Conservation (phyloP, 2,888 invertebrate species). For the Caenorhabditis uteleia region DNA sequence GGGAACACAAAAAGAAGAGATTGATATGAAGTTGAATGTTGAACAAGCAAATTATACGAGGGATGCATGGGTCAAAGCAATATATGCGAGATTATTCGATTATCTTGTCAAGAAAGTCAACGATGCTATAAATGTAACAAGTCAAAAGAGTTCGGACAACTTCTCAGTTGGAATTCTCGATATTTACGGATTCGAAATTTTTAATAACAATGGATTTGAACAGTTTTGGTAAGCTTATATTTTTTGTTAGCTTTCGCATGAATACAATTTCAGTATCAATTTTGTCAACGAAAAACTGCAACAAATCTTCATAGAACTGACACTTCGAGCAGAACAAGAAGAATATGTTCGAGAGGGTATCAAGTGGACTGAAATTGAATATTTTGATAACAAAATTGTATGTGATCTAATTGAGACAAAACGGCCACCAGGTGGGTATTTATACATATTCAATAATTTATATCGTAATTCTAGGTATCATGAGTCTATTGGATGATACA, state of each 20-base stretch:
- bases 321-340: conserved; percentile 76
- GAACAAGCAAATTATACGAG: conserved; percentile 77
- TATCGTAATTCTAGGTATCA: conserved; percentile 70
- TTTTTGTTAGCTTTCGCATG: neutral
- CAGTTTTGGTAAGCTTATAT: conserved; percentile 73
- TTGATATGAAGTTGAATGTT: conserved; percentile 77
- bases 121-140: conserved; percentile 74
- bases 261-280: conserved; percentile 75
- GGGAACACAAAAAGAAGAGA: conserved; percentile 77
- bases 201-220: conserved; percentile 78
- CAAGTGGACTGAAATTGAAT: conserved; percentile 78
- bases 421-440: conserved; percentile 73
- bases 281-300: conserved; percentile 80
- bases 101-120: conserved; percentile 76
- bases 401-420: conserved; percentile 78
- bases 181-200: conserved; percentile 80
- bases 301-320: conserved; percentile 79
- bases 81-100: conserved; percentile 77
- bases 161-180: conserved; percentile 77
- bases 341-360: conserved; percentile 70
- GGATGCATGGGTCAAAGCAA: conserved; percentile 77
- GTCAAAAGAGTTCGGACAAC: conserved; percentile 16
- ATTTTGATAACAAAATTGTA: conserved; percentile 79
- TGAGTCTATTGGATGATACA: conserved; percentile 78
- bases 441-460: neutral